phyloP scores from a whole-genome alignment of 2,113 vertebrate species.

The Scolopax mira region DNA sequence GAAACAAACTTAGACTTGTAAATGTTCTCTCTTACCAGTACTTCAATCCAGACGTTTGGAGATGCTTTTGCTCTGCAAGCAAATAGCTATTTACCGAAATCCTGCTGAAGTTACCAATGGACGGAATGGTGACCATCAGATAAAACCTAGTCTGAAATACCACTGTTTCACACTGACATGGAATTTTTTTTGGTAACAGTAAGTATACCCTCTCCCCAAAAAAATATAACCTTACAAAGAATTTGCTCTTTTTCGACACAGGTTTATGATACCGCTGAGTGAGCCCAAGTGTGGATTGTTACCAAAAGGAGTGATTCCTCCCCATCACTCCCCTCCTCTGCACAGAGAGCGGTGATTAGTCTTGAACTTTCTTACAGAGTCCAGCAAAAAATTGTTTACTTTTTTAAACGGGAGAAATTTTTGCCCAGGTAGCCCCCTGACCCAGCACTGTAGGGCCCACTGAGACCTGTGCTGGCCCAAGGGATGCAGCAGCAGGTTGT shows the following conservation, averaged over 20 bases:
- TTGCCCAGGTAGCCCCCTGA: background rate
- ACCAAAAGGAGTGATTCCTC: background rate
- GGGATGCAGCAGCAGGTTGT: background rate
- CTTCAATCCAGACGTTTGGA: background rate
- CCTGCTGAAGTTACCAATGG: background rate
- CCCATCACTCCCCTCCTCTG: background rate
- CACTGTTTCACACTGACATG: background rate
- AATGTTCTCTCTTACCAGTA: slow-evolving; percentile 12
- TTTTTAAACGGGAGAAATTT: background rate
- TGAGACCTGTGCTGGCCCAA: background rate
- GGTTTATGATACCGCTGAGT: background rate
- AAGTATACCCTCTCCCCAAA: background rate
- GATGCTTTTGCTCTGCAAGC: background rate
- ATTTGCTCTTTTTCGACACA: background rate
- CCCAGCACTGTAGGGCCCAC: background rate
- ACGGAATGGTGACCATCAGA: background rate
- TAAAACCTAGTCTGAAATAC: background rate
- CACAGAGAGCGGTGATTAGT: background rate
- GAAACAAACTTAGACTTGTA: slow-evolving; percentile 46
- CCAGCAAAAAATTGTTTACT: background rate
- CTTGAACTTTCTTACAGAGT: background rate
- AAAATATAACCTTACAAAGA: background rate
- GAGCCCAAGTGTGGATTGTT: background rate
- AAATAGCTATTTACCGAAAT: slow-evolving; percentile 27
- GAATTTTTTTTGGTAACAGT: background rate